phyloP scores from a whole-genome alignment of 2,797 vertebrate species.

The Salmo trutta region DNA sequence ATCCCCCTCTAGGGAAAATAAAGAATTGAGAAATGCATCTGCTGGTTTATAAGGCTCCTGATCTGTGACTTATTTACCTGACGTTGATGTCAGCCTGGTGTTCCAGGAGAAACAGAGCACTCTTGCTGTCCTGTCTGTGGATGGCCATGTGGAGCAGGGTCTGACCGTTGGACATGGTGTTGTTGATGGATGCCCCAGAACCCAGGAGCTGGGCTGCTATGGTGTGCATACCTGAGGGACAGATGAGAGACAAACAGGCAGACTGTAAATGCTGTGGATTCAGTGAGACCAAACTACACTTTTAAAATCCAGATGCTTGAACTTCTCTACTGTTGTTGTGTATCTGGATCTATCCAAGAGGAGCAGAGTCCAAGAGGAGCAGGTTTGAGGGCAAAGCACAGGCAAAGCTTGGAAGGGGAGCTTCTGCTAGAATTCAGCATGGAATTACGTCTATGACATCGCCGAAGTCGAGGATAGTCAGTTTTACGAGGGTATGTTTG shows the following conservation, averaged over 20 bases:
- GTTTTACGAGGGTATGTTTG: too few relatives aligned
- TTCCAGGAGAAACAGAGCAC: constrained; percentile 93
- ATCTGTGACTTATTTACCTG: constrained; percentile 72
- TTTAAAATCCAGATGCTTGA: too few relatives aligned
- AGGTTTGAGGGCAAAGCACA: too few relatives aligned
- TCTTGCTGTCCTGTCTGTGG: constrained; percentile 94
- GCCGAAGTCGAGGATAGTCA: too few relatives aligned
- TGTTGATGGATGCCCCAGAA: constrained; percentile 96
- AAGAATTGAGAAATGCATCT: neutral
- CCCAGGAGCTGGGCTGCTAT: constrained; percentile 96
- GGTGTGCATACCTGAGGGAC: constrained; percentile 89
- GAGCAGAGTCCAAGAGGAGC: too few relatives aligned
- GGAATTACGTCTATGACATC: too few relatives aligned
- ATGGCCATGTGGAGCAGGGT: constrained; percentile 97
- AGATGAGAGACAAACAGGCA: neutral
- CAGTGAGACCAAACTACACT: too few relatives aligned
- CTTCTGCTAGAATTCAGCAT: too few relatives aligned
- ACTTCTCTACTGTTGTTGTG: too few relatives aligned
- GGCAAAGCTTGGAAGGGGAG: too few relatives aligned
- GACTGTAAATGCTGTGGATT: too few relatives aligned
- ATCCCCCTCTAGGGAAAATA: neutral
- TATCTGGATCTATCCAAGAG: too few relatives aligned
- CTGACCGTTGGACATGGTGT: constrained; percentile 94
- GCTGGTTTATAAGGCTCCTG: neutral
- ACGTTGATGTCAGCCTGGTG: constrained; percentile 97